Conservation (phyloP, 2,113 vertebrate species). For the Seriola rivoliana region DNA sequence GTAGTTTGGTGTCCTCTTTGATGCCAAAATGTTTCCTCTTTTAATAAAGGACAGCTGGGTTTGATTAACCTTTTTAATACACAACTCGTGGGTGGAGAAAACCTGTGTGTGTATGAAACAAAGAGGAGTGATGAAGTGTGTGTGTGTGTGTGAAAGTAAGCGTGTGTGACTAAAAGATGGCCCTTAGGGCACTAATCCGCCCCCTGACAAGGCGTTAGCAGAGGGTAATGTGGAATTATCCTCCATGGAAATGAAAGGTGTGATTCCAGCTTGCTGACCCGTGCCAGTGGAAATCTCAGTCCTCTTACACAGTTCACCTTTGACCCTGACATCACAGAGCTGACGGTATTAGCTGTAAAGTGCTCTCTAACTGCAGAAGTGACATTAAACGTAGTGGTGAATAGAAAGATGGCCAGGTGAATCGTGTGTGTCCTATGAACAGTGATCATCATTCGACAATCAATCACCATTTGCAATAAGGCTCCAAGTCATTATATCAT, state of each 20-base stretch:
- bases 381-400: neutral
- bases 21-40: neutral
- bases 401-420: neutral
- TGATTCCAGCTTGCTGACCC: neutral
- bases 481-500: neutral
- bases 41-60: constrained; percentile 20
- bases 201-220: constrained; percentile 36
- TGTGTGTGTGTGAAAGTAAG: neutral
- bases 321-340: constrained; percentile 8
- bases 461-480: neutral
- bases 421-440: neutral
- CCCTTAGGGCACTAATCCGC: constrained; percentile 40
- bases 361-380: constrained; percentile 30
- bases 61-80: constrained; percentile 8
- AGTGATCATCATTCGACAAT: neutral
- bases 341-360: neutral
- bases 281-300: neutral
- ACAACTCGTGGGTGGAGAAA: neutral
- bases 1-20: neutral
- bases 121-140: neutral
- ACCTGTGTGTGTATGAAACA: neutral
- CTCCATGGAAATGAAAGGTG: constrained; percentile 47
- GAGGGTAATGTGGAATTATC: constrained; percentile 31
- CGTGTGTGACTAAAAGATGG: constrained; percentile 21
- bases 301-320: constrained; percentile 26